phyloP scores from a whole-genome alignment of 2,797 vertebrate species.

The Vireo griseus region DNA sequence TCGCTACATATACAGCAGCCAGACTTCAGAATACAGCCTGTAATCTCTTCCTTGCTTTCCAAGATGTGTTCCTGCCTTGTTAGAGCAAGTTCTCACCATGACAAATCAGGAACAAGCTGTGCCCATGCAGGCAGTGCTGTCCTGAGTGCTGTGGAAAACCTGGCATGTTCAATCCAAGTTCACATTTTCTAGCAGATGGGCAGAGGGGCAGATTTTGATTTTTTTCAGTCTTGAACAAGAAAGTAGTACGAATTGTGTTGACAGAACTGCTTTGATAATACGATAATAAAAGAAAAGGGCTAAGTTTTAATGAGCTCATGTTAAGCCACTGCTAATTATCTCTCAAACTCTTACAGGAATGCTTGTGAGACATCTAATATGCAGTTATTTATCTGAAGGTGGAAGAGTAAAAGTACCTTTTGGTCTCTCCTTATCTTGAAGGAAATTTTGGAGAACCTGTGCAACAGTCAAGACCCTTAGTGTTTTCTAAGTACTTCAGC shows the following conservation, averaged over 20 bases:
- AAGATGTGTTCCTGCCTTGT: background rate
- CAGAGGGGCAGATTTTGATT: background rate
- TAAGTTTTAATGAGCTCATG: slow-evolving; percentile 30
- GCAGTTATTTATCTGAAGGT: background rate
- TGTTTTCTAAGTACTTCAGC: background rate
- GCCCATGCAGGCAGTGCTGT: background rate
- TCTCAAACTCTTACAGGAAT: background rate
- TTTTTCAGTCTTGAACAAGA: background rate
- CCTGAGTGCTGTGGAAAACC: background rate
- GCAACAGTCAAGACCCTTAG: background rate
- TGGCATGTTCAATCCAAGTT: background rate
- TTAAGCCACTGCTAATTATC: slow-evolving; percentile 26
- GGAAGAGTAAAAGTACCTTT: background rate
- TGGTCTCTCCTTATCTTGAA: background rate
- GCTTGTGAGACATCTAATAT: background rate
- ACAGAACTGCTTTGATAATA: slow-evolving; percentile 9
- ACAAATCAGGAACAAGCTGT: background rate
- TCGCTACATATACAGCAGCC: background rate
- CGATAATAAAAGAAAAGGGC: background rate
- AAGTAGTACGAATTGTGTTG: background rate
- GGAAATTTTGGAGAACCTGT: background rate
- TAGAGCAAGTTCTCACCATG: background rate
- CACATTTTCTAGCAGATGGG: background rate
- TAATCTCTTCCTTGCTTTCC: background rate
- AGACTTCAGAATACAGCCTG: background rate